A percentile compares a stretch with the other conserved stretches of the same genome.
Evolutionary conservation across 2,113 vertebrate species (phyloP).

Genomic region (Kryptolebias marmoratus): DNA sequence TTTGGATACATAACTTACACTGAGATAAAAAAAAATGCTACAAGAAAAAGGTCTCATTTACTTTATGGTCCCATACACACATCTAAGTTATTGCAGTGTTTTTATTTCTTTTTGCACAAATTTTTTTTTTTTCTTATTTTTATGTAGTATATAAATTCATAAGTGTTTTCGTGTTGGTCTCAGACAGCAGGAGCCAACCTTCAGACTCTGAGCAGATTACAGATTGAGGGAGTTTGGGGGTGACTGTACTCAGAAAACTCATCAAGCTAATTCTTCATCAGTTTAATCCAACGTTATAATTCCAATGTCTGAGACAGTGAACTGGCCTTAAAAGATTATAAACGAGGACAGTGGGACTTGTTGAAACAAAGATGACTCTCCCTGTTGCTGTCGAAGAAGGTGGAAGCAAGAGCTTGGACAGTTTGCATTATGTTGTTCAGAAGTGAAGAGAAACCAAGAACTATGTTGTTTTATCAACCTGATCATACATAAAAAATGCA

Average conservation of each 20-base stretch:
- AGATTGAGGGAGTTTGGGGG: constrained; percentile 43
- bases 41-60: too few relatives aligned
- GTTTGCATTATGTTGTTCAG: background rate
- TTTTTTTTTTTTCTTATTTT: background rate
- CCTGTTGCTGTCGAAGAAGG: constrained; percentile 2
- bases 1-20: too few relatives aligned
- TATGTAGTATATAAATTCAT: too few relatives aligned
- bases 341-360: constrained; percentile 27
- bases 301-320: constrained; percentile 65
- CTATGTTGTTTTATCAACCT: background rate
- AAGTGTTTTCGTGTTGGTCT: too few relatives aligned
- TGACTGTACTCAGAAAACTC: constrained; percentile 37
- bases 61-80: too few relatives aligned
- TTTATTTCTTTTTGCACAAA: too few relatives aligned
- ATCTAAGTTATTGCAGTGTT: too few relatives aligned
- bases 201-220: constrained; percentile 73
- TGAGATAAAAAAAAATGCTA: too few relatives aligned
- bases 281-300: constrained; percentile 74
- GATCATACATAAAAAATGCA: background rate
- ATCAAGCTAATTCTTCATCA: constrained; percentile 69
- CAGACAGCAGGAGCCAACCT: constrained; percentile 11
- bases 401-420: background rate
- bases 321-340: constrained; percentile 62
- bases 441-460: background rate
- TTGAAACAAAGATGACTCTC: constrained; percentile 67